A percentile compares a stretch with the other conserved stretches of the same genome.
These are phyloP conservation scores for Limnephilus marmoratus DNA, from an alignment of 2,888 invertebrate genomes.

Conservation along the genomic window DNA sequence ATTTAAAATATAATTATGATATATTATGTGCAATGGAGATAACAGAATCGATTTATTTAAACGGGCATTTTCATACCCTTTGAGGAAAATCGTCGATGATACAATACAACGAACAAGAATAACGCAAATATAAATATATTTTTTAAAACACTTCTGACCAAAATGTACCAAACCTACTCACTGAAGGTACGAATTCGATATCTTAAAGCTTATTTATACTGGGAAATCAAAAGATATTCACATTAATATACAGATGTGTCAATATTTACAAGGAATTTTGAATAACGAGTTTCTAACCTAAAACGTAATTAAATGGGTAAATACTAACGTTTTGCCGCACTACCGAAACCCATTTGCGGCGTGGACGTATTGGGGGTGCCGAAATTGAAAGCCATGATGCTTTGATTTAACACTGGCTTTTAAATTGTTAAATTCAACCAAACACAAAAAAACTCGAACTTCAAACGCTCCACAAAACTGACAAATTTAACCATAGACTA, in stretches of 20 bases:
- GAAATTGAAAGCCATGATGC: constrained; percentile 68
- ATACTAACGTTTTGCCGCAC: constrained; percentile 78
- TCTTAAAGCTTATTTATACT: not conserved
- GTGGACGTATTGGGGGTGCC: constrained; percentile 68
- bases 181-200: not conserved
- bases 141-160: not conserved
- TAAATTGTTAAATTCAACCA: not conserved
- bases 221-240: not conserved
- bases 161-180: not conserved
- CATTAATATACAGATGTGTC: not conserved
- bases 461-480: not conserved
- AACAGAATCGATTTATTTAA: not conserved
- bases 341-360: constrained; percentile 74
- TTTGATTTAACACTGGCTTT: not conserved
- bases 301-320: constrained; percentile 2
- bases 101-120: not conserved
- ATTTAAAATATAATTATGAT: not conserved
- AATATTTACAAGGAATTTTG: not conserved
- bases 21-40: not conserved
- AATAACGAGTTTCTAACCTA: constrained; percentile 50
- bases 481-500: not conserved
- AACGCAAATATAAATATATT: not conserved
- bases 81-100: not conserved
- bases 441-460: not conserved
- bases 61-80: not conserved